Percentiles rank a stretch among this genome's conserved stretches.
Evolutionary conservation across 2,888 invertebrate genomes (phyloP).

Genomic region (Anoplius nigerrimus): DNA sequence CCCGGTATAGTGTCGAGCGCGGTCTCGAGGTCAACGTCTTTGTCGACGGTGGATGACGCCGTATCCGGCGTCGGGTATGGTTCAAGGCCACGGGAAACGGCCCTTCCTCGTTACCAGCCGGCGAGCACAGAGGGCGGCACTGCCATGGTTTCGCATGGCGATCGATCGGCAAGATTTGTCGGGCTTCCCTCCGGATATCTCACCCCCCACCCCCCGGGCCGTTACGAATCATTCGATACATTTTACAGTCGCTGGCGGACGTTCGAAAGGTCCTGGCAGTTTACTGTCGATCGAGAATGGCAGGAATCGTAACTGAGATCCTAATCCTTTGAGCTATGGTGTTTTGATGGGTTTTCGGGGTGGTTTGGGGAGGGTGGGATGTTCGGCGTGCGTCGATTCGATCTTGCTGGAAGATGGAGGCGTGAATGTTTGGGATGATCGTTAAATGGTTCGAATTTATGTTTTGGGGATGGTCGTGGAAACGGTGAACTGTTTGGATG

Average conservation of each 20-base stretch:
- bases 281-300: constrained; percentile 35
- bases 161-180: constrained; percentile 57
- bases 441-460: no score
- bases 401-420: no score
- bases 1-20: no score
- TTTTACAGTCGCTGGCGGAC: constrained; percentile 48
- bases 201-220: constrained; percentile 12
- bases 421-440: no score
- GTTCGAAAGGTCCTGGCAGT: constrained; percentile 28
- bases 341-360: no score
- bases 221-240: constrained; percentile 36
- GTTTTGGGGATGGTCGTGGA: no score
- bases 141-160: constrained; percentile 20
- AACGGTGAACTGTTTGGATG: no score
- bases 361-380: no score
- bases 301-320: constrained; percentile 9
- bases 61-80: constrained; percentile 35
- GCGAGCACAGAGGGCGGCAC: constrained; percentile 61
- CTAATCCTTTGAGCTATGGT: no score
- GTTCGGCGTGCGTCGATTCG: no score
- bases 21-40: constrained; percentile 46
- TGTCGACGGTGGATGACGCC: constrained; percentile 54
- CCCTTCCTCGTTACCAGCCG: constrained; percentile 40
- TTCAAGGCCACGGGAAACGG: constrained; percentile 47
- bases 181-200: constrained; percentile 4